Evolutionary conservation across 2,797 vertebrate species (phyloP), one percentile per base, ranked within the genome.

Genomic region (Chiroxiphia lanceolata): DNA sequence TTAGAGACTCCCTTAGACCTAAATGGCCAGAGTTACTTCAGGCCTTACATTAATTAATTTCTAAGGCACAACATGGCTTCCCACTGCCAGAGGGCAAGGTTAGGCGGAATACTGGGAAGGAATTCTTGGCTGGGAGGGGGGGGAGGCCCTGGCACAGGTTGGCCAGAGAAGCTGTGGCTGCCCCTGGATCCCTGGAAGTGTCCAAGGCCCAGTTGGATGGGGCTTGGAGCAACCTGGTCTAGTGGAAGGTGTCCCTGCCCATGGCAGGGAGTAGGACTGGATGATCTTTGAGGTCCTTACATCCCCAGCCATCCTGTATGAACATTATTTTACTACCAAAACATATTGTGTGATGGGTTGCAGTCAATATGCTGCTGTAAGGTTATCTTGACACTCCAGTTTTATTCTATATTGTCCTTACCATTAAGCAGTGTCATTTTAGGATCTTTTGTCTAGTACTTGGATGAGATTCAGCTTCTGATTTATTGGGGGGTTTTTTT

Each of bases 131-230:
- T 50, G 6, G 10, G 33, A 64, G 20, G 9, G 3, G 44, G 36
- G 4, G 0, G 3, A 69, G 17, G 15, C 7, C 10, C 17, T 82
- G 47, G 47, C 25, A 74, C 25, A 40, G 6, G 57, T 0, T 60
- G 11, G 10, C 14, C 29, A 21, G 42, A 3, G 71, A 34, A 71
- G 25, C 72, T 78, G 51, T 78, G 57, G 57, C 44, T 71, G 10
- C 15, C 3, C 38, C n/a, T 48, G 47, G 47, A 59, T 45, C 17
- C 29, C 59, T 83, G 87, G 59, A 6, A 18, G 5, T 63, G 56
- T n/a, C 42, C 50, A 38, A 50, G 54, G 42, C 33, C 7, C 5
- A 56, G 27, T 0, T 76, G 70, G 79, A 38, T 0, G 0, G 6
- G 29, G 29, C 26, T 38, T 63, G 63, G 36, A 51, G 20, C 44